Percentiles rank a stretch among this genome's conserved stretches.
Conservation (phyloP, 2,888 invertebrate genomes). For the Euproctis similis region DNA sequence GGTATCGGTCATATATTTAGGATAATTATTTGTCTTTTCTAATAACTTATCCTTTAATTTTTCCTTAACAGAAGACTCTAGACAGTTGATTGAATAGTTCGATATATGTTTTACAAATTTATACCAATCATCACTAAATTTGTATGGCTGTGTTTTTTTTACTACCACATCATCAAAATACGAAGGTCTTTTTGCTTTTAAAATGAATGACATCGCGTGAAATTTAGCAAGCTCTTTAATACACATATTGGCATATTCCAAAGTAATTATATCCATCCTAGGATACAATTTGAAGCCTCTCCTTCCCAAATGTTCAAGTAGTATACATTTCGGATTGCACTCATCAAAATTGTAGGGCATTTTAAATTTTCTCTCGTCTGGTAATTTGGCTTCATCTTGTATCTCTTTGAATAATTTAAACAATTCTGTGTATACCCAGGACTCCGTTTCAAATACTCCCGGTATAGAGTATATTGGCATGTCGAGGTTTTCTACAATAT, state of each 20-base stretch:
- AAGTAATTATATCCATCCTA: slow-evolving; percentile 30
- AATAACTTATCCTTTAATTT: slow-evolving; percentile 7
- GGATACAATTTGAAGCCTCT: slow-evolving; percentile 32
- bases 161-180: slow-evolving; percentile 27
- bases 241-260: slow-evolving; percentile 33
- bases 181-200: slow-evolving; percentile 29
- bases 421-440: slow-evolving; percentile 37
- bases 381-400: slow-evolving; percentile 33
- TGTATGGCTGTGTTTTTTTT: slow-evolving; percentile 14
- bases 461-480: slow-evolving; percentile 29
- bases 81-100: slow-evolving; percentile 16
- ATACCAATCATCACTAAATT: slow-evolving; percentile 17
- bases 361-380: slow-evolving; percentile 30
- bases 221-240: slow-evolving; percentile 40
- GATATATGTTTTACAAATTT: slow-evolving; percentile 18
- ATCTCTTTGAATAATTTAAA: slow-evolving; percentile 28
- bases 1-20: slow-evolving; percentile 16
- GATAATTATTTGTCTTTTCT: slow-evolving; percentile 14
- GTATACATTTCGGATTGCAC: slow-evolving; percentile 8
- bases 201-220: slow-evolving; percentile 36
- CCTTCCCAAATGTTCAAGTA: slow-evolving; percentile 32
- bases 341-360: slow-evolving; percentile 33
- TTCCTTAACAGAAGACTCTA: slow-evolving; percentile 11
- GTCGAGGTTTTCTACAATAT: slow-evolving; percentile 13
- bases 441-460: slow-evolving; percentile 35